Evolutionary conservation across 23 tunicate species (phyloP), one percentile per base, ranked within the genome.

Genomic region (Ascidia mentula): DNA sequence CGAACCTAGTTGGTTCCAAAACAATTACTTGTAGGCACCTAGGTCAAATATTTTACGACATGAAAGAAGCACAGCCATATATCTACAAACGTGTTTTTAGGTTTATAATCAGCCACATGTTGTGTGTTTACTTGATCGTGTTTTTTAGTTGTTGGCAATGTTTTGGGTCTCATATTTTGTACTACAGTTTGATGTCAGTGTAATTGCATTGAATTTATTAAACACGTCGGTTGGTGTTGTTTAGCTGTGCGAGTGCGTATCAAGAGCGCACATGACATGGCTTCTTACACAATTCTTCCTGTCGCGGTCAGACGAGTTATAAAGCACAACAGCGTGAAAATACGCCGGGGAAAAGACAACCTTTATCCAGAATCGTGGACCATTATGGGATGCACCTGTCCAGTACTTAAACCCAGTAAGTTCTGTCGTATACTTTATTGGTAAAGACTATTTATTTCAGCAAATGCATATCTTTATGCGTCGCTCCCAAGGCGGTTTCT

Each of bases 281-380:
- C 84, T 8, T 72, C 87, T 6, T 61, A 79, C 37, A 42, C 88
- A 24, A 31, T 32, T 18, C 72, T 88, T 0, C 31, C 76, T 6
- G 94, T 88, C 2, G 53, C 80, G 15, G 82, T 88, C 17, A 81
- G 84, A 18, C 78, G 87, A 37, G 46, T 88, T 0, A 76, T 88
- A 30, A 88, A 88, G 53, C 87, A 77, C 46, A 60, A 40, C 69
- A 72, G 28, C 31, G 94, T 88, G 36, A 77, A 77, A 60, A 78
- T 88, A 26, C 34, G 76, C 6, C 72, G 72, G 35, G 87, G 94
- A 35, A 88, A 88, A 53, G 71, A 40, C 42, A 60, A 40, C 31
- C 77, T 88, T 84, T 88, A 88, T 36, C 94, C 94, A 22, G 94
- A 88, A 72, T 88, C 94, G 22, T 88, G 94, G 94, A 88, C 94